These are phyloP conservation scores for Smutsia temminckii DNA, from an alignment of 2,797 vertebrate genomes.

Conservation along the genomic window DNA sequence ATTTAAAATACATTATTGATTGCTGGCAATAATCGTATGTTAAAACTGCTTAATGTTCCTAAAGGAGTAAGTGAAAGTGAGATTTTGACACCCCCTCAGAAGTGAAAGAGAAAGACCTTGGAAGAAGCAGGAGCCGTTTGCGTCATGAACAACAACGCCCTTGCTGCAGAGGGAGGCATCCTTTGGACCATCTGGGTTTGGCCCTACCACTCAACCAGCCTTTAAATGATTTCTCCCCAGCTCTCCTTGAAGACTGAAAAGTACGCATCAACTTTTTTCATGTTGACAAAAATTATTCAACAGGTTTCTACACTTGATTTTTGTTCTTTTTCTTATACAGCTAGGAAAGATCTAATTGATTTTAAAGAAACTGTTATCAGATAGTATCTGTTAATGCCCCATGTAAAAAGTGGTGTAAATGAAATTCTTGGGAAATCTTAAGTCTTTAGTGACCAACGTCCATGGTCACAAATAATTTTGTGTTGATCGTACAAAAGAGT, in stretches of 20 bases:
- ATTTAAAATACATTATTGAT: conserved; percentile 13
- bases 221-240: background rate
- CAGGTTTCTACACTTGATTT: background rate
- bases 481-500: background rate
- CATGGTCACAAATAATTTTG: background rate
- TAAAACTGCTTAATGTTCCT: background rate
- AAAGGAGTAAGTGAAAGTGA: background rate
- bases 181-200: background rate
- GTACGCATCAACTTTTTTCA: background rate
- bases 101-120: background rate
- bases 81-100: background rate
- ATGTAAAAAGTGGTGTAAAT: background rate
- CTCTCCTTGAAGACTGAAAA: conserved; percentile 2
- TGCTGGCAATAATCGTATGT: background rate
- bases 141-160: too few species aligned
- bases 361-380: conserved; percentile 30
- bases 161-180: background rate
- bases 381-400: background rate
- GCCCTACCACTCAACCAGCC: background rate
- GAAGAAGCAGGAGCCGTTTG: background rate
- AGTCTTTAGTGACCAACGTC: background rate
- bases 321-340: background rate
- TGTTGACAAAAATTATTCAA: background rate
- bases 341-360: background rate
- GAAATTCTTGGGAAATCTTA: background rate